phyloP scores from a whole-genome alignment of 2,888 invertebrate species.

The Nymphalis polychloros region DNA sequence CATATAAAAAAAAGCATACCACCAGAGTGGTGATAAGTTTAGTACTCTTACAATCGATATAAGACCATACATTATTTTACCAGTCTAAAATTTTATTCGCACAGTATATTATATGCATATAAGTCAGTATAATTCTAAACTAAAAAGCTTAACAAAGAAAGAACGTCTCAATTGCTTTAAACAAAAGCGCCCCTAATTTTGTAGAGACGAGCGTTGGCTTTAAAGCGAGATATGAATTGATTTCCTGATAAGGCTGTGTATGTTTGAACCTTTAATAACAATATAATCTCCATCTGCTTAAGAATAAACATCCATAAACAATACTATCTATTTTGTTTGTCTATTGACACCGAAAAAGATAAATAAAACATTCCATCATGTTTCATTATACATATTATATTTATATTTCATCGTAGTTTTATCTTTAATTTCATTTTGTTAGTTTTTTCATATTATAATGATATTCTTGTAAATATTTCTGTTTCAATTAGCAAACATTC shows the following conservation, averaged over 20 bases:
- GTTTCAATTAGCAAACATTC: too few species aligned
- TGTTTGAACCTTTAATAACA: slow-evolving; percentile 6
- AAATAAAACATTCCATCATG: background rate
- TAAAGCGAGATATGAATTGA: slow-evolving; percentile 2
- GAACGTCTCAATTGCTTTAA: background rate
- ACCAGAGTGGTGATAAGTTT: too few species aligned
- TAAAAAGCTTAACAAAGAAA: background rate
- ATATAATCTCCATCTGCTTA: slow-evolving; percentile 6
- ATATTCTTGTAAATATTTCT: background rate
- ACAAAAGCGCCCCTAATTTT: background rate
- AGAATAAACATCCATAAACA: slow-evolving; percentile 11
- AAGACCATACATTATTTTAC: too few species aligned
- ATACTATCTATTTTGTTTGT: slow-evolving; percentile 5
- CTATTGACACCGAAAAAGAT: background rate
- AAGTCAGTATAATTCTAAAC: background rate
- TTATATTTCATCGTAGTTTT: too few species aligned
- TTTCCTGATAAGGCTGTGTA: background rate
- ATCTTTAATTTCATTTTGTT: background rate
- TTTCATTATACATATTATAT: background rate
- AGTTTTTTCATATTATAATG: background rate
- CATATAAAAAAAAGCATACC: too few species aligned
- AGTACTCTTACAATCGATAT: too few species aligned
- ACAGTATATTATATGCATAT: too few species aligned
- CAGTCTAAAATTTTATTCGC: too few species aligned
- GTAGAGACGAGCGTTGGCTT: background rate